Evolutionary conservation across 2,888 invertebrate genomes (phyloP).

Genomic region (Tetrapedia diversipes): DNA sequence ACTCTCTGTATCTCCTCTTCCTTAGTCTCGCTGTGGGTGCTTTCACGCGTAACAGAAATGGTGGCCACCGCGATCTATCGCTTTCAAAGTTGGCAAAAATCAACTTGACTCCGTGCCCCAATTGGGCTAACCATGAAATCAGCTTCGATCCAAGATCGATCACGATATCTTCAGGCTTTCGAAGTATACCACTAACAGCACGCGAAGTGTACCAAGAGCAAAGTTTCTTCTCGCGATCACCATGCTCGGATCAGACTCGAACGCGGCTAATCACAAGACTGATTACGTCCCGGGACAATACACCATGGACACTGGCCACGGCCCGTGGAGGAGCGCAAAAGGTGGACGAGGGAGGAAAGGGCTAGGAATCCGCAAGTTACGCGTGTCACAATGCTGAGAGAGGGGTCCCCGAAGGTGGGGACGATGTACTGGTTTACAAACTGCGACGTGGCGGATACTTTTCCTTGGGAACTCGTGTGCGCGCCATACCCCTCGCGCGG

Average conservation of each 20-base stretch:
- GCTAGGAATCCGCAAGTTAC: slow-evolving; percentile 61
- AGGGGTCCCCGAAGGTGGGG: slow-evolving; percentile 56
- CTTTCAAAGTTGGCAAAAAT: too few species aligned
- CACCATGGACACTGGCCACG: slow-evolving; percentile 49
- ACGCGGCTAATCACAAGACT: slow-evolving; percentile 76
- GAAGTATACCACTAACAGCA: neutral
- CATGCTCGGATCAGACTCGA: slow-evolving; percentile 50
- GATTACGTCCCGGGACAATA: slow-evolving; percentile 70
- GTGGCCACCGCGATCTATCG: too few species aligned
- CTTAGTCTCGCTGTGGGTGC: too few species aligned
- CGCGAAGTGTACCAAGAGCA: neutral
- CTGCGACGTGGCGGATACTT: slow-evolving; percentile 46
- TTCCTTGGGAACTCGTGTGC: slow-evolving; percentile 62
- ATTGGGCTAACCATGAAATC: too few species aligned
- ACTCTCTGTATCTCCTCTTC: too few species aligned
- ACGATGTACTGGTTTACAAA: slow-evolving; percentile 68
- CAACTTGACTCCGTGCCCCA: too few species aligned
- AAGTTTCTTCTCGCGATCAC: neutral
- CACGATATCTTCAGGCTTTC: neutral
- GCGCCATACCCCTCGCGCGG: slow-evolving; percentile 5
- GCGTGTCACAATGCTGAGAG: slow-evolving; percentile 34
- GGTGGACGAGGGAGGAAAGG: slow-evolving; percentile 70
- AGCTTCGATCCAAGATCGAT: too few species aligned
- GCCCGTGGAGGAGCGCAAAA: slow-evolving; percentile 65
- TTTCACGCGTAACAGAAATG: too few species aligned